Evolutionary conservation across 2,797 vertebrate genomes (phyloP).

Genomic region (Macropus fuliginosus): DNA sequence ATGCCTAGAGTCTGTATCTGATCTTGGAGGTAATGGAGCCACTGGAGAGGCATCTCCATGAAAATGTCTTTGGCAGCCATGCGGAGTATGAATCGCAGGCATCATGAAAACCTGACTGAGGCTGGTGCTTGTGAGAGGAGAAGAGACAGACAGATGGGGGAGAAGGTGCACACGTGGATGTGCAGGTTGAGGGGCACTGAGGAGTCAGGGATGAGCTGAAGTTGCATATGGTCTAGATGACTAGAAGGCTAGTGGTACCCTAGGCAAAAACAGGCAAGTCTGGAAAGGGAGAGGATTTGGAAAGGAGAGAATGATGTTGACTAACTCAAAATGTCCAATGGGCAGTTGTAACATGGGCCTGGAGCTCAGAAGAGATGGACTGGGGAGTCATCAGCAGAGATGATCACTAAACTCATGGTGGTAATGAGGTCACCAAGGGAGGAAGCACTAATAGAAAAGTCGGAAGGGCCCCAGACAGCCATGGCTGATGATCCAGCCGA

Average conservation of each 20-base stretch:
- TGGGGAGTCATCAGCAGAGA: background rate
- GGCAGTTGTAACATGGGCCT: background rate
- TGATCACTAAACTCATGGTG: background rate
- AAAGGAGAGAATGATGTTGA: background rate
- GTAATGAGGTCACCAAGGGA: too few species aligned
- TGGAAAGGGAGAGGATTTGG: background rate
- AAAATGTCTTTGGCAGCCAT: background rate
- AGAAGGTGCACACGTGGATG: background rate
- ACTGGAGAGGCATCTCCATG: background rate
- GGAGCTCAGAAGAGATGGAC: background rate
- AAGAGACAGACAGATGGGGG: background rate
- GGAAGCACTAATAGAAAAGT: too few species aligned
- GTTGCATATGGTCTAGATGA: too few species aligned
- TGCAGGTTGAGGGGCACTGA: background rate
- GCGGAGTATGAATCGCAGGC: background rate
- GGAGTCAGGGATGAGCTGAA: background rate
- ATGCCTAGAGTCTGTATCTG: accelerated
- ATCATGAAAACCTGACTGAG: background rate
- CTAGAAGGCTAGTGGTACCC: too few species aligned
- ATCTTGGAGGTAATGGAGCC: background rate
- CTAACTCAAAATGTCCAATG: background rate
- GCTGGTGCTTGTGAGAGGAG: background rate
- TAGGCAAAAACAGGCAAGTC: background rate
- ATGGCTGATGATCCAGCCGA: background rate
- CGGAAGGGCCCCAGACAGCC: background rate